Percentiles rank a stretch among this genome's conserved stretches.
Conservation (phyloP, 2,797 vertebrate species). For the Octomys mimax region DNA sequence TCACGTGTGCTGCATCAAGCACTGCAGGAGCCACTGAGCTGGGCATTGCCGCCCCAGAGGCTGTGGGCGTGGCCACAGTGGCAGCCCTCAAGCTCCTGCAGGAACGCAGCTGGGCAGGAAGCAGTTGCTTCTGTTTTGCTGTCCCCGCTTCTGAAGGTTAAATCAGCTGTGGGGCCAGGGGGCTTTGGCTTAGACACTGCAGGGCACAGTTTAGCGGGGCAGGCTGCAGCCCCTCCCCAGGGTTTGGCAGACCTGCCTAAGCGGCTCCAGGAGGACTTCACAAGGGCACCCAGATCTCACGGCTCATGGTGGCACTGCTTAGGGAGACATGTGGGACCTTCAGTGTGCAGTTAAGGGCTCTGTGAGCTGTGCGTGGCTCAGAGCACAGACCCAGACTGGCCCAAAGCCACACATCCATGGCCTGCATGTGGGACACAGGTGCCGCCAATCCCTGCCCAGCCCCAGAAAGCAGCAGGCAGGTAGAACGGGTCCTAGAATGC, state of each 20-base stretch:
- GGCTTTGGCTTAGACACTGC: background rate
- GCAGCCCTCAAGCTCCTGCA: background rate
- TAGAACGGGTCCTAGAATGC: background rate
- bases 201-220: background rate
- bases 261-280: background rate
- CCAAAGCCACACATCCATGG: too few relatives aligned
- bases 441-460: too few relatives aligned
- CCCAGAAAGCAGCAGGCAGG: background rate
- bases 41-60: background rate
- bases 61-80: accelerated
- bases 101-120: accelerated
- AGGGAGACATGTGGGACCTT: background rate
- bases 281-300: background rate
- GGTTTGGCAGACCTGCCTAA: background rate
- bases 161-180: background rate
- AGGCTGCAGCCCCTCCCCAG: too few relatives aligned
- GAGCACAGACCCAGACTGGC: background rate
- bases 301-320: background rate
- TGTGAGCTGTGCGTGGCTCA: background rate
- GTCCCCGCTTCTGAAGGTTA: background rate
- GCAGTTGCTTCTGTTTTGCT: too few relatives aligned
- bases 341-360: accelerated
- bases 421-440: background rate
- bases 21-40: background rate
- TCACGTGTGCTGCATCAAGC: background rate